Conservation (phyloP, 2,797 vertebrate species). For the Cichlasoma orientale region DNA sequence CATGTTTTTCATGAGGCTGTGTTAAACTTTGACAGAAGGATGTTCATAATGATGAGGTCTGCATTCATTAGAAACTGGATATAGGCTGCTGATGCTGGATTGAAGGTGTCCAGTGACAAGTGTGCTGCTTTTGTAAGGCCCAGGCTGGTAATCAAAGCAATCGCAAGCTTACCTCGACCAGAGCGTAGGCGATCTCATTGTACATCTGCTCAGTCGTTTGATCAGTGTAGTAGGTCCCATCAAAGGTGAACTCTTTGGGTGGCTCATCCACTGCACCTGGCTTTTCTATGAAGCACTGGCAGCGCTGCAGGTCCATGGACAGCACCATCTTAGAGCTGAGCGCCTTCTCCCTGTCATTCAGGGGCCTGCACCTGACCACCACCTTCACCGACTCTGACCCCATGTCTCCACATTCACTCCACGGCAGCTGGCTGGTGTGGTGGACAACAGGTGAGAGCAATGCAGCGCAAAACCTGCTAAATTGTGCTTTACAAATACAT, state of each 20-base stretch:
- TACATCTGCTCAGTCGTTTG: slow-evolving; percentile 90
- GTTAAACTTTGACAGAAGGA: slow-evolving; percentile 20
- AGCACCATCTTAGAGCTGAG: slow-evolving; percentile 80
- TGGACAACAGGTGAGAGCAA: not conserved
- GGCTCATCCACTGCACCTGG: slow-evolving; percentile 77
- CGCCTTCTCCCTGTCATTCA: slow-evolving; percentile 83
- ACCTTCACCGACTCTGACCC: slow-evolving; percentile 87
- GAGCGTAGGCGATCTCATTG: slow-evolving; percentile 86
- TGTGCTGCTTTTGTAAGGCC: not conserved
- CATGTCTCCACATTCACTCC: slow-evolving; percentile 68
- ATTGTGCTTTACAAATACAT: not conserved
- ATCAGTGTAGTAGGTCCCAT: slow-evolving; percentile 84
- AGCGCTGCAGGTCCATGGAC: slow-evolving; percentile 76
- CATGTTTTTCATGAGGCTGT: not conserved
- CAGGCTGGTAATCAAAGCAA: not conserved
- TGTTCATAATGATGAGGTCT: slow-evolving; percentile 49
- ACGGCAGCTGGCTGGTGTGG: not conserved
- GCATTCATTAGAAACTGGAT: not conserved
- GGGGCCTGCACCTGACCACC: slow-evolving; percentile 86
- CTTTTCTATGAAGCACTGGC: slow-evolving; percentile 87
- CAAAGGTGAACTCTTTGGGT: slow-evolving; percentile 91
- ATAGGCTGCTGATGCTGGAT: not conserved
- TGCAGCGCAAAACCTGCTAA: not conserved
- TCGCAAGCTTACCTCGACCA: slow-evolving; percentile 85
- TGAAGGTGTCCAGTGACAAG: slow-evolving; percentile 63